phyloP scores from a whole-genome alignment of 2,797 vertebrate species.

The Chiroxiphia lanceolata region DNA sequence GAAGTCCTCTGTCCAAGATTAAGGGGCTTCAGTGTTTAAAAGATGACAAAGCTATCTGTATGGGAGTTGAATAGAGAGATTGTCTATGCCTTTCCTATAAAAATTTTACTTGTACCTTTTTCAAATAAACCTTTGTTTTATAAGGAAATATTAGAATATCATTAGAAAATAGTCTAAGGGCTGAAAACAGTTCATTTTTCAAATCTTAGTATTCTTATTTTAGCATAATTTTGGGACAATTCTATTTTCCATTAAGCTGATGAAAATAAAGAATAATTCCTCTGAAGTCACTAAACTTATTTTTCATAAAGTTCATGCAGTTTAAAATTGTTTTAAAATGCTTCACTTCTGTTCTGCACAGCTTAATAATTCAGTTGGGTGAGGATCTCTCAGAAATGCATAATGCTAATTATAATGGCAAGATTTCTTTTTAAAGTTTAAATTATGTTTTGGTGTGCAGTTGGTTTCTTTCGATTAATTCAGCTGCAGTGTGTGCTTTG shows the following conservation, averaged over 20 bases:
- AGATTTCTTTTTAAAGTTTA: conserved; percentile 10
- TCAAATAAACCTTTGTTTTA: neutral
- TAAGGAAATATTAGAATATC: neutral
- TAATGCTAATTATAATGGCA: neutral
- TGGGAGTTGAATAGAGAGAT: neutral
- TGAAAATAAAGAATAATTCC: neutral
- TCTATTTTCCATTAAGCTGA: neutral
- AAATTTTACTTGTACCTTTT: neutral
- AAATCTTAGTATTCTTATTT: neutral
- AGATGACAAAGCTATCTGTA: neutral
- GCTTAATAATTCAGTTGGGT: neutral
- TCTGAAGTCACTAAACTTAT: neutral
- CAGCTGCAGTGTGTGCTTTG: neutral
- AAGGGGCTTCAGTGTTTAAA: neutral
- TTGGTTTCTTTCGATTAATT: conserved; percentile 33
- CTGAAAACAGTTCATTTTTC: neutral
- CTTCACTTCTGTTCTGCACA: neutral
- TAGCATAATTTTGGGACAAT: neutral
- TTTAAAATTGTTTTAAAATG: neutral
- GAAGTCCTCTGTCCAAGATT: neutral
- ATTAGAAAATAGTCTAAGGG: neutral
- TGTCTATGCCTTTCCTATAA: neutral
- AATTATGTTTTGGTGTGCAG: neutral
- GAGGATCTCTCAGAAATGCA: neutral
- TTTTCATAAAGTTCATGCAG: neutral